Conservation (phyloP, 2,797 vertebrate species). For the Jordanella pulchra region DNA sequence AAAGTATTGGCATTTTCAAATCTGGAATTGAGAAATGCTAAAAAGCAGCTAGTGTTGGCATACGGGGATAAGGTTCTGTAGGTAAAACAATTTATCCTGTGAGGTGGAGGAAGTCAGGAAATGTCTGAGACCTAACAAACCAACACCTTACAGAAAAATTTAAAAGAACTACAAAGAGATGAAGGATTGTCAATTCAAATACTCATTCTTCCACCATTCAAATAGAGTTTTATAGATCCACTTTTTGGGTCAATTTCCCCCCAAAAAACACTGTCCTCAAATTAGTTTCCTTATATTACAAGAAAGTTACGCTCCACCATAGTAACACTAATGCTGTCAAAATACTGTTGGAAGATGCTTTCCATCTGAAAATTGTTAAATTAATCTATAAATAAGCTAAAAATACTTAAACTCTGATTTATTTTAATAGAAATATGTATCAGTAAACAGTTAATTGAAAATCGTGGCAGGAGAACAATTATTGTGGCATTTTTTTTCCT, state of each 20-base stretch:
- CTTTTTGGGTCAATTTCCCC: not conserved
- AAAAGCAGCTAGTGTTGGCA: not conserved
- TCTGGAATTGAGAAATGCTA: not conserved
- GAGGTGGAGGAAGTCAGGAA: not conserved
- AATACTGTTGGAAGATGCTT: no score
- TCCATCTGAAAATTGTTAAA: not conserved
- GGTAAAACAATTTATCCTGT: not conserved
- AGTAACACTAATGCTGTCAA: no score
- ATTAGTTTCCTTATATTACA: conserved; percentile 8
- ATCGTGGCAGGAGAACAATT: not conserved
- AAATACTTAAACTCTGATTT: not conserved
- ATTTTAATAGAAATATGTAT: not conserved
- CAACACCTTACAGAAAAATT: not conserved
- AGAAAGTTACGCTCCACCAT: not conserved
- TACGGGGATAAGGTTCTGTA: not conserved
- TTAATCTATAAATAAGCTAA: not conserved
- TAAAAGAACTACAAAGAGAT: not conserved
- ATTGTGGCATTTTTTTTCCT: no score
- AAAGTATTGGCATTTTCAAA: not conserved
- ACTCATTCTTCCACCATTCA: not conserved
- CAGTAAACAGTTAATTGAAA: not conserved
- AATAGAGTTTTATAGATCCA: not conserved
- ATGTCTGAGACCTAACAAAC: not conserved
- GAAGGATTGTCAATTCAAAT: not conserved
- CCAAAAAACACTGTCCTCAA: not conserved